Evolutionary conservation across 2,888 invertebrate species (phyloP), one percentile per base, ranked within the genome.

Genomic region (Ormyrus pomaceus): DNA sequence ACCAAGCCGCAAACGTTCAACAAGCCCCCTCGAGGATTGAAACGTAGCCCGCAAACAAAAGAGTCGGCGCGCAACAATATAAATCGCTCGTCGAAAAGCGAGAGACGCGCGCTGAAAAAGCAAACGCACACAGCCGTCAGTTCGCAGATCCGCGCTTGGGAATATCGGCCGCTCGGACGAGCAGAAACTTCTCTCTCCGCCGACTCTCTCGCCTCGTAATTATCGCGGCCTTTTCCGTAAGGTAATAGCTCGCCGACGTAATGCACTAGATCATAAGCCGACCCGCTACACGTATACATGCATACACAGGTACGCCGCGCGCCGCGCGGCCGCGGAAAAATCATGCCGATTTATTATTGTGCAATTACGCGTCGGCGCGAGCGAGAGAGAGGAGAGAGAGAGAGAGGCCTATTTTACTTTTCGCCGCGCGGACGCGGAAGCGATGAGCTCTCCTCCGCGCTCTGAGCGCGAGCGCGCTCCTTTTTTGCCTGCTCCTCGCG

Each of bases 241-340:
- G 34, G 34, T 34, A 34, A 34, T 34, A 34, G 62, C 48, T 55
- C 58, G 71, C 19, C 34, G 65, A 46, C 62, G 53, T 46, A 34
- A 53, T 68, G 81, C 78, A 53, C 81, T 78, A 78, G 70, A 78
- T 74, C 78, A 75, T 78, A 75, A 75, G 76, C 76, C 34, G 66
- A 80, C 48, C 72, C 77, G 76, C 80, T 76, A 66, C 34, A 75
- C 19, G 1, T 19, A 34, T 34, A 3, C 34, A 2, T 3, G 34
- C 2, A 34, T 34, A 34, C 3, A 34, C 2, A 34, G 2, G 56
- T n/a, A 48, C 66, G 13, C 56, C 13, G 56, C 46, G 56, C 66
- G 13, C 56, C 13, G 51, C 59, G n/a, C n/a, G 34, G 13, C 58
- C 71, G 61, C 64, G 74, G 68, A 71, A 80, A 76, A 80, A 66